Conservation (phyloP, 2,797 vertebrate genomes). For the Siniperca undulata region DNA sequence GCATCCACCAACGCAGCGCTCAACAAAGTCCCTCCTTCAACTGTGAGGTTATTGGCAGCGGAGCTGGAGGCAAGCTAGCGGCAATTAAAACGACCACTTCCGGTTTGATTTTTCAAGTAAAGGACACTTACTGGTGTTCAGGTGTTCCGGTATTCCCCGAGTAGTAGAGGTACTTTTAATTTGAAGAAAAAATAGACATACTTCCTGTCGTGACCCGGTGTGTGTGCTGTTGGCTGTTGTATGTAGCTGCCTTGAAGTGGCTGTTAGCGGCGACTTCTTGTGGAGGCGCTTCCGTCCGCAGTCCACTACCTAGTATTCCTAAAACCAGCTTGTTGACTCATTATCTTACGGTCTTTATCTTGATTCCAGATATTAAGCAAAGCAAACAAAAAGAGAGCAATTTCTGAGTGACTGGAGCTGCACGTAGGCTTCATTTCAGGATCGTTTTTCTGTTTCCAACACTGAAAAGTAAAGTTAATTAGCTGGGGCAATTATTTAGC, state of each 20-base stretch:
- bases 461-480: neutral
- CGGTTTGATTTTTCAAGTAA: constrained; percentile 5
- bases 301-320: neutral
- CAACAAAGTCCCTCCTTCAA: constrained; percentile 80
- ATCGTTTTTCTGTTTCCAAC: neutral
- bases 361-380: neutral
- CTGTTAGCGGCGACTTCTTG: constrained; percentile 17
- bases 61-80: neutral
- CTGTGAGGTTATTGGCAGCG: constrained; percentile 72
- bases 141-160: rapidly evolving
- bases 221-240: too few relatives aligned
- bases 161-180: constrained; percentile 17
- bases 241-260: neutral
- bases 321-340: neutral
- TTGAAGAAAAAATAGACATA: rapidly evolving
- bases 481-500: too few relatives aligned
- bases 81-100: rapidly evolving
- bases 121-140: rapidly evolving
- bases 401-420: too few relatives aligned
- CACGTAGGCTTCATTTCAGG: neutral
- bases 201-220: constrained; percentile 8
- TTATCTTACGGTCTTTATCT: neutral
- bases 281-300: constrained; percentile 45
- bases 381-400: neutral
- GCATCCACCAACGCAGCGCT: constrained; percentile 76